A percentile compares a stretch with the other conserved stretches of the same genome.
Conservation (phyloP, 2,888 invertebrate genomes). For the Acanthococcus lagerstroemiae region DNA sequence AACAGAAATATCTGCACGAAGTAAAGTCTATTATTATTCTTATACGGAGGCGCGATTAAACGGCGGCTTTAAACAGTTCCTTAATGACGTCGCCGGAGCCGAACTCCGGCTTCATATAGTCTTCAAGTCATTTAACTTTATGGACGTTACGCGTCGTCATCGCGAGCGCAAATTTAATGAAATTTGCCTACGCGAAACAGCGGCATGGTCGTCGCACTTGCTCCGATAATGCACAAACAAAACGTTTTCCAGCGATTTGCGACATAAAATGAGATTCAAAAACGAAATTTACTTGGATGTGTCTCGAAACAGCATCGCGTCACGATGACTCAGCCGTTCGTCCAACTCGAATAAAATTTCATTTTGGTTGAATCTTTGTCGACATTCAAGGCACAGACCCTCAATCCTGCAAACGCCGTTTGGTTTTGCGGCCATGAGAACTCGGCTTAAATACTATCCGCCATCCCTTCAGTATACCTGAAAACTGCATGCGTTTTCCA, state of each 20-base stretch:
- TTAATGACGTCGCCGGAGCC: conserved; percentile 11
- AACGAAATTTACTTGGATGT: background rate
- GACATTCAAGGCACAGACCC: too few species aligned
- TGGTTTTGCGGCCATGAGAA: too few species aligned
- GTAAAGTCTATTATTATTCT: conserved; percentile 26
- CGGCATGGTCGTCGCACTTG: background rate
- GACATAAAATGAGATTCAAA: background rate
- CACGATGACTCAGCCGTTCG: too few species aligned
- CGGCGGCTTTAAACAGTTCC: conserved; percentile 19
- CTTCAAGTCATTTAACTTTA: conserved; percentile 30
- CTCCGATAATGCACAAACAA: background rate
- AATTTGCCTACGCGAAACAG: background rate
- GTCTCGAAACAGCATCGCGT: too few species aligned
- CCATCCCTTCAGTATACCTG: too few species aligned
- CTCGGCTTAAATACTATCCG: too few species aligned
- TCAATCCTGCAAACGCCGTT: too few species aligned
- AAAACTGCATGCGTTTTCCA: too few species aligned
- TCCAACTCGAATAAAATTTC: too few species aligned
- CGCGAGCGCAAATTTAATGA: background rate
- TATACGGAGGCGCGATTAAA: conserved; percentile 14
- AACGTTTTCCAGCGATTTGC: background rate
- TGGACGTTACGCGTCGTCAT: conserved; percentile 3
- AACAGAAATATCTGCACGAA: conserved; percentile 16
- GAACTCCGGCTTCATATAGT: conserved; percentile 11
- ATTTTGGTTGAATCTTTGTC: too few species aligned